Base-by-base conservation (phyloP, 1,140 invertebrate species). In the Ceratina japonica region DNA sequence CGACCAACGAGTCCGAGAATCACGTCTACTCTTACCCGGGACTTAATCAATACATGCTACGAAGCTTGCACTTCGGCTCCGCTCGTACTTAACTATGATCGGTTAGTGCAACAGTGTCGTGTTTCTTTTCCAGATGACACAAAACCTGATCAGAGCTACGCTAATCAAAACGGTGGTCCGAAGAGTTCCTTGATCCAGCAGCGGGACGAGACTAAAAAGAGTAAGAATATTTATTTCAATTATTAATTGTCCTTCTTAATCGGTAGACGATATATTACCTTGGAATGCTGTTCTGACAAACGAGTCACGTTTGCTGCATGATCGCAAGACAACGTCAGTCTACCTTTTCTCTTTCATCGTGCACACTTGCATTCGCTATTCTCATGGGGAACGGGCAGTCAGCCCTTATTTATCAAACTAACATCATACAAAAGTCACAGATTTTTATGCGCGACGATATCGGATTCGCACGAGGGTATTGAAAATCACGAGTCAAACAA, bases 131-230 rank as follows among this genome's bases (percentile, higher is more conserved):
- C 84, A 91, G 90, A 91, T 91, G 88, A 89, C 79, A 78, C 88
- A 76, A 90, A 88, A 73, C 82, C 81, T 24, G 87, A 87, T 18
- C 71, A 81, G 22, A 86, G 65, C 44, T 87, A 89, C 82, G 84
- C 76, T 69, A 89, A 83, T 75, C 87, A 88, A 27, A 91, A 91
- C 85, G 90, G 90, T 63, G 85, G 79, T 31, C 68, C 87, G 71
- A 90, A 89, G 76, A 87, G 66, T 52, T 86, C 79, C 10, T 59
- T 87, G 61, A 81, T 75, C 52, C 80, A 81, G 13, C 82, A 88
- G 75, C 77, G 66, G 54, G 76, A 68, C 74, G 85, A 86, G 61
- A 72, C 59, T 49, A 86, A 85, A 12, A 85, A 87, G 83, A 85
- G 90, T 91, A 78, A 90, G 89, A 77, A 70, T 22, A 7, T 20